Evolutionary conservation across 2,888 invertebrate species (phyloP), one percentile per base, ranked within the genome.

Genomic region (Serripes groenlandicus): DNA sequence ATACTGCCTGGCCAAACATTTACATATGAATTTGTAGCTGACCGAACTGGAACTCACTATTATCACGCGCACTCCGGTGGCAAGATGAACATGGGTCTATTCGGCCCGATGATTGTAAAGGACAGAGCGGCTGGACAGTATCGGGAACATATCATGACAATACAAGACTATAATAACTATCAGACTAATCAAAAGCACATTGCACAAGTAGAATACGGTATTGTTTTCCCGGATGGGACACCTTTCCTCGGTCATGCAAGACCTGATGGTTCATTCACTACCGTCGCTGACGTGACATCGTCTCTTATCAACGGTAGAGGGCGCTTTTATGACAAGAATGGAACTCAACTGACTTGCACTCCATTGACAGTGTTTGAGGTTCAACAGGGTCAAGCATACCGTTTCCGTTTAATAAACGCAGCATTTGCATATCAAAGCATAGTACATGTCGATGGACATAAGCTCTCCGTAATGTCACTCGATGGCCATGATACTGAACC

Each of bases 321-420:
- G 0, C 75, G 90, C 21, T 76, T 83, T 28, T 72, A 66, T 42
- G 73, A 81, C 35, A n/a, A n/a, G n/a, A 52, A 72, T 11, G 82
- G 76, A 5, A 68, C 32, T 1, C 42, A 74, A 26, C 35, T 76
- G 54, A 85, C 85, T 18, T 66, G 70, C n/a, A 77, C 88, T n/a
- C 85, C 89, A 4, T 49, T 88, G n/a, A 42, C 75, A 28, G 75
- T 77, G 0, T 90, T 89, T 49, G 60, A 71, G 0, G 90, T 90
- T 1, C 42, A 73, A 26, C 28, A n/a, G 11, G 75, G 72, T 0
- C 64, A 9, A 28, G n/a, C 52, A 3, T 88, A 86, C 60, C 74
- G 91, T 11, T 91, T 92, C 72, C 74, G 92, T 35, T 83, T 91
- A 21, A 91, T 91, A 4, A 85, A 85, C n/a, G 87, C 87, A 1